These are phyloP conservation scores for Marmota flaviventris DNA, from an alignment of 2,113 vertebrate species.

Conservation along the genomic window DNA sequence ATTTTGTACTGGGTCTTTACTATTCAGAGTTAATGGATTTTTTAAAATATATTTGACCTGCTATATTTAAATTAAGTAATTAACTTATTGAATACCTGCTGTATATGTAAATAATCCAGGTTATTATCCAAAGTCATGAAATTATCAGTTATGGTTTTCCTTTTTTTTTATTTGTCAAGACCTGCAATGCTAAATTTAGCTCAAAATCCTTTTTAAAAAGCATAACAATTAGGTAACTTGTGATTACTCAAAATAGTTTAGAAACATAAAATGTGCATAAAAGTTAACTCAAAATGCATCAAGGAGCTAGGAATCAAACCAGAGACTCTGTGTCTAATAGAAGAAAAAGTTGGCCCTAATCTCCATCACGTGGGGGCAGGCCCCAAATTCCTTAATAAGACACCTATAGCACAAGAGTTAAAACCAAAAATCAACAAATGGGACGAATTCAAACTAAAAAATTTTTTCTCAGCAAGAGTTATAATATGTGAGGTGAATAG, in stretches of 20 bases:
- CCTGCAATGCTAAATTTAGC: conserved; percentile 27
- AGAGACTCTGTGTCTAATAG: too few species aligned
- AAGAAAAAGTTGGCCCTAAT: too few species aligned
- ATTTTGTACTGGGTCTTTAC: neutral
- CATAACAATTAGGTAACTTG: neutral
- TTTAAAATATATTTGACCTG: neutral
- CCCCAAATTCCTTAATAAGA: too few species aligned
- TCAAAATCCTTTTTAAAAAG: neutral
- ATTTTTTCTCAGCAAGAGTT: too few species aligned
- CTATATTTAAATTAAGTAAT: neutral
- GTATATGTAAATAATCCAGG: neutral
- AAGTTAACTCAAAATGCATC: too few species aligned
- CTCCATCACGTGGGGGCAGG: too few species aligned
- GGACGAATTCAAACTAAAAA: too few species aligned
- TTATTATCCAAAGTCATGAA: neutral
- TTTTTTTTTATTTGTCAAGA: neutral
- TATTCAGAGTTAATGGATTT: neutral
- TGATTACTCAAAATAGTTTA: neutral
- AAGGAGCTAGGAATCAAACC: too few species aligned
- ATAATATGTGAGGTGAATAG: too few species aligned
- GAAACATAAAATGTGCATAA: neutral
- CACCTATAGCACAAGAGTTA: too few species aligned
- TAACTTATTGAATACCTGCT: neutral
- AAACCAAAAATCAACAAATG: too few species aligned
- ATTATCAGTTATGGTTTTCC: neutral